phyloP scores from a whole-genome alignment of 2,797 vertebrate genomes.

The Paedocypris micromegethes region DNA sequence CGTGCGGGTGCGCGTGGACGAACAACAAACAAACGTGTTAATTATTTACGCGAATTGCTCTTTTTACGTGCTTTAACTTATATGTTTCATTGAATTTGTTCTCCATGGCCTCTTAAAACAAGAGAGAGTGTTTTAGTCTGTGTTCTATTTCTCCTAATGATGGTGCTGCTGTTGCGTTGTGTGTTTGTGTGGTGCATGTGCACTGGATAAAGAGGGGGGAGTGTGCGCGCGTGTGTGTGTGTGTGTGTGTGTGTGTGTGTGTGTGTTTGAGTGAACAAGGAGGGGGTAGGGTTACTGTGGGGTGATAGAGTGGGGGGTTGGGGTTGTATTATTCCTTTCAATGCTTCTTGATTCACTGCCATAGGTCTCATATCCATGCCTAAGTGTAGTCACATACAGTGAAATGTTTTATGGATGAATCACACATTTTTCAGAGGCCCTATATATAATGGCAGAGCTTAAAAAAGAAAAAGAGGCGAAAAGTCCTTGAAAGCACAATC shows the following conservation, averaged over 20 bases:
- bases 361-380: conserved; percentile 37
- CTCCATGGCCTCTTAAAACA: conserved; percentile 21
- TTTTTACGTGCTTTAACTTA: too few species aligned
- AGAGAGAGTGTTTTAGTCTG: conserved; percentile 31
- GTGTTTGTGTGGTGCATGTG: conserved; percentile 38
- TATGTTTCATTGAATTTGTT: conserved; percentile 12
- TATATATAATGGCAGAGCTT: not conserved
- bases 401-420: conserved; percentile 26
- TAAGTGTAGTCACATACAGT: conserved; percentile 33
- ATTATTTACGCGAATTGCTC: not conserved
- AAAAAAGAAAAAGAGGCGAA: too few species aligned
- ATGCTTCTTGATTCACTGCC: conserved; percentile 66
- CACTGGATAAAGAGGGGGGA: conserved; percentile 26
- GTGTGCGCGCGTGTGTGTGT: conserved; percentile 29
- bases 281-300: conserved; percentile 50
- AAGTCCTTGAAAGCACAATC: conserved; percentile 13
- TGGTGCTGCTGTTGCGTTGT: conserved; percentile 43
- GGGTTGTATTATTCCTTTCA: conserved; percentile 68
- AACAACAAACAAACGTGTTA: not conserved
- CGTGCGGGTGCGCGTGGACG: not conserved
- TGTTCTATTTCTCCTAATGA: conserved; percentile 45
- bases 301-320: conserved; percentile 50
- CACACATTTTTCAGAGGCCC: conserved; percentile 1
- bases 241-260: conserved; percentile 29
- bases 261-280: conserved; percentile 39